Evolutionary conservation across 2,888 invertebrate species (phyloP).

Genomic region (Biston betularia): DNA sequence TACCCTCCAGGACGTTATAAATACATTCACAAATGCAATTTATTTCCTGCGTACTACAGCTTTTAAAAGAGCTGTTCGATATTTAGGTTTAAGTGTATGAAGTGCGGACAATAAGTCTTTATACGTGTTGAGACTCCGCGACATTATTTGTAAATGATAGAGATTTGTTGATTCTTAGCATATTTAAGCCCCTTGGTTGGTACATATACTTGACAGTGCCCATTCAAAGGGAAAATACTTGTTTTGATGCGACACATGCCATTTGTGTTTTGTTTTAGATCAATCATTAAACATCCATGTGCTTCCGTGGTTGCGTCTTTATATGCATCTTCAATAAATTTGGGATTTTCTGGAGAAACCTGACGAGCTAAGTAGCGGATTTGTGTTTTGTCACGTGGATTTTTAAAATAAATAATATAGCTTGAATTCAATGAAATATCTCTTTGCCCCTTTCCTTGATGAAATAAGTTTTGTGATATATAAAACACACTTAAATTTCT

Average conservation of each 20-base stretch:
- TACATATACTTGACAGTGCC: conserved; percentile 2
- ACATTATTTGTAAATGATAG: conserved; percentile 43
- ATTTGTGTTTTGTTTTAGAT: conserved; percentile 46
- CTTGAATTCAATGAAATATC: conserved; percentile 45
- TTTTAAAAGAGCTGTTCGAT: conserved; percentile 43
- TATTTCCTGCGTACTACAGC: conserved; percentile 44
- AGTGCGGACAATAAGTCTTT: conserved; percentile 13
- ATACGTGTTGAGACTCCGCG: conserved; percentile 28
- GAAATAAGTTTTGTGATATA: conserved; percentile 50
- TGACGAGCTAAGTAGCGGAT: conserved; percentile 46
- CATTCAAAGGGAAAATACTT: conserved; percentile 9
- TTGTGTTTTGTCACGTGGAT: conserved; percentile 48
- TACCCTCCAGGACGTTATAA: conserved; percentile 33
- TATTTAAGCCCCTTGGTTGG: conserved; percentile 42
- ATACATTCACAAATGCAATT: conserved; percentile 49
- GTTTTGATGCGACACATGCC: conserved; percentile 26
- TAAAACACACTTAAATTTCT: conserved; percentile 52
- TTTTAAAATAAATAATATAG: conserved; percentile 51
- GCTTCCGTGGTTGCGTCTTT: conserved; percentile 48
- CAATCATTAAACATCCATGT: conserved; percentile 50
- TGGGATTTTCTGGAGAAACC: conserved; percentile 46
- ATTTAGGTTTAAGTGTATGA: conserved; percentile 25
- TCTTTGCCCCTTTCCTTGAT: conserved; percentile 47
- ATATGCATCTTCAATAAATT: conserved; percentile 49
- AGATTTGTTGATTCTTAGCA: conserved; percentile 33